These are phyloP conservation scores for Steinernema feltiae DNA, from an alignment of 1,140 invertebrate genomes.

Conservation along the genomic window DNA sequence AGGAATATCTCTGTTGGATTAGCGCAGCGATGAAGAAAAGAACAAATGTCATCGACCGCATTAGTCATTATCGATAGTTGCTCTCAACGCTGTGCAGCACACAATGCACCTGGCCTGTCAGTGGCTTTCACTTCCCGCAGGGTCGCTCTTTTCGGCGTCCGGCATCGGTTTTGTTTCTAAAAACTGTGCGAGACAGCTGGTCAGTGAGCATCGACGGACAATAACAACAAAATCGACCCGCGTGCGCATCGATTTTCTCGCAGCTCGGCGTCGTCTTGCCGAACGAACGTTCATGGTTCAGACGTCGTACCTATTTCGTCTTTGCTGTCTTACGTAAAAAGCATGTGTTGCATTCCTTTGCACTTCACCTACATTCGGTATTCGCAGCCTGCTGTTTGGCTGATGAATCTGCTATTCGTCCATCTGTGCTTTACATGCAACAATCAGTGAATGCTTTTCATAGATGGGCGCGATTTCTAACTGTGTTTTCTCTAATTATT, in stretches of 20 bases:
- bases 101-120: not conserved
- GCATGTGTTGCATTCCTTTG: not conserved
- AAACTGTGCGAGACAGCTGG: conserved; percentile 7
- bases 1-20: not conserved
- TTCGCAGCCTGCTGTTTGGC: no score
- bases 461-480: no score
- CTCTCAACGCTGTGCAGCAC: not conserved
- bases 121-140: not conserved
- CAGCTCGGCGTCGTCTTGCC: conserved; percentile 3
- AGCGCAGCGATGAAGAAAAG: not conserved
- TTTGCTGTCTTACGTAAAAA: not conserved
- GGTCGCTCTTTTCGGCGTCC: not conserved
- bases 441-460: no score
- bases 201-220: not conserved
- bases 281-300: conserved; percentile 12
- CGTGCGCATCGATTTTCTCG: conserved; percentile 11
- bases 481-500: no score
- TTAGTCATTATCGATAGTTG: not conserved
- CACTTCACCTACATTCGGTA: no score
- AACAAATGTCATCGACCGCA: not conserved
- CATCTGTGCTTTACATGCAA: no score
- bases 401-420: no score
- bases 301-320: conserved; percentile 4
- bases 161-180: not conserved
- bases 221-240: conserved; percentile 6